phyloP scores from a whole-genome alignment of 2,888 invertebrate genomes.

The Agrypnus murinus region DNA sequence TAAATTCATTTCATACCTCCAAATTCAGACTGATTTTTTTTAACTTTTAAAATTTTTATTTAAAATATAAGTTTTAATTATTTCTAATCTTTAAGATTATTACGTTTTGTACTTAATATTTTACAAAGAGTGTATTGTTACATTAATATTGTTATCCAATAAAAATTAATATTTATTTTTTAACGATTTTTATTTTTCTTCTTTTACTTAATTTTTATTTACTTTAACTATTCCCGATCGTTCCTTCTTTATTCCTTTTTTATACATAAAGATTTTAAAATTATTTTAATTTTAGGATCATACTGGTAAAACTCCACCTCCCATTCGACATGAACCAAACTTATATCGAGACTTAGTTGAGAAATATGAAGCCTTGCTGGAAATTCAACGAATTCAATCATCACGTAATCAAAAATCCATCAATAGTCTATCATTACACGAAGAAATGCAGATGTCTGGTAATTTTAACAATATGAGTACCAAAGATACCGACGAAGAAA shows the following conservation, averaged over 20 bases:
- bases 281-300: conserved; percentile 64
- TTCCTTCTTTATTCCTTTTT: too few relatives aligned
- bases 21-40: conserved; percentile 28
- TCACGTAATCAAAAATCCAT: conserved; percentile 60
- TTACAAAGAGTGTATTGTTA: conserved; percentile 23
- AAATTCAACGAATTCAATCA: conserved; percentile 78
- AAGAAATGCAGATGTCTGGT: conserved; percentile 84
- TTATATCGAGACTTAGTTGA: conserved; percentile 88
- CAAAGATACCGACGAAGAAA: conserved; percentile 79
- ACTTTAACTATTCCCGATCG: too few relatives aligned
- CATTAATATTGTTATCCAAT: conserved; percentile 27
- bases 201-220: neutral
- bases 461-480: conserved; percentile 78
- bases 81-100: neutral
- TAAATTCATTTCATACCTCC: neutral
- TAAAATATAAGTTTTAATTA: too few relatives aligned
- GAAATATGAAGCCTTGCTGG: conserved; percentile 88
- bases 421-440: conserved; percentile 76
- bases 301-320: conserved; percentile 58
- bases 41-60: neutral
- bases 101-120: conserved; percentile 27
- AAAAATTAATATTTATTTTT: conserved; percentile 35
- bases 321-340: conserved; percentile 72
- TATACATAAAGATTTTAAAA: conserved; percentile 9
- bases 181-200: conserved; percentile 20